These are phyloP conservation scores for Syngnathus floridae DNA, from an alignment of 2,113 vertebrate species.

Conservation along the genomic window DNA sequence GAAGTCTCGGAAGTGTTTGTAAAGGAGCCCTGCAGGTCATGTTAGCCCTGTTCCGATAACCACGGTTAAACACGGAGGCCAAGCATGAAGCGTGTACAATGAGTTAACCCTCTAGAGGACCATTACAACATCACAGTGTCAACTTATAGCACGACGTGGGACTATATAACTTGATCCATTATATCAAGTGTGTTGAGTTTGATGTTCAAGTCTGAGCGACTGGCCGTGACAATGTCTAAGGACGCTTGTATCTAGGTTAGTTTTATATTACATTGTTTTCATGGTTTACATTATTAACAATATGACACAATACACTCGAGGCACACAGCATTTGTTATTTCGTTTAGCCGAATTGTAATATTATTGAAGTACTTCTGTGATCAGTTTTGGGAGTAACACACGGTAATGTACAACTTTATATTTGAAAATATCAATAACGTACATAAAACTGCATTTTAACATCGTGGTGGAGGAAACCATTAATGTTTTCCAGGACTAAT, in stretches of 20 bases:
- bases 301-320: not conserved
- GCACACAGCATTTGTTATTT: not conserved
- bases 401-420: not conserved
- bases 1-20: constrained; percentile 67
- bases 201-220: constrained; percentile 1
- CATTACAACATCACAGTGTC: not conserved
- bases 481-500: not conserved
- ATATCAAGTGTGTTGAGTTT: not conserved
- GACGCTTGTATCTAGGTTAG: not conserved
- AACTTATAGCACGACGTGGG: not conserved
- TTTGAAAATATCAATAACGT: not conserved
- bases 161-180: not conserved
- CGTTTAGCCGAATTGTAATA: not conserved
- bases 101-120: constrained; percentile 22
- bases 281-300: constrained; percentile 4
- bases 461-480: not conserved
- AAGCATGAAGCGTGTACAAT: constrained; percentile 34
- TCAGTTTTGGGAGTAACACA: not conserved
- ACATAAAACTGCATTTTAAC: not conserved
- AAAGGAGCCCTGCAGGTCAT: constrained; percentile 57
- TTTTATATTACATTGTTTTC: constrained; percentile 7
- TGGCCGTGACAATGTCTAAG: not conserved
- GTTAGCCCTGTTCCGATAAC: constrained; percentile 62
- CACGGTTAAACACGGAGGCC: constrained; percentile 46
- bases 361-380: not conserved